Evolutionary conservation across 2,888 invertebrate species (phyloP), one percentile per base, ranked within the genome.

Genomic region (Trichopoda pennipes): DNA sequence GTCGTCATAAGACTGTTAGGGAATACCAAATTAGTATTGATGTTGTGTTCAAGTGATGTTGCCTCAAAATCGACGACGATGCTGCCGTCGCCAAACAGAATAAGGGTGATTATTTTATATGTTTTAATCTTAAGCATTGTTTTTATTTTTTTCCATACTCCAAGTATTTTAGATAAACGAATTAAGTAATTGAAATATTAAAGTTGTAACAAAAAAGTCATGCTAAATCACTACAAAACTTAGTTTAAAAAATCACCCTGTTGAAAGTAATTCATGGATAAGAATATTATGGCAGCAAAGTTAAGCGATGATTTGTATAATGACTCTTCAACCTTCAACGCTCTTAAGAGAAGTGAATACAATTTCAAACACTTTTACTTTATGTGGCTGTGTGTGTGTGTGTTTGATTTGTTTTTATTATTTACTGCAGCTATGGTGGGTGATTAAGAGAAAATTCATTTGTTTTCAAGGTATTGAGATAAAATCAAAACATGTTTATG

Each of bases 391-490:
- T 56, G n/a, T 28, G n/a, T n/a, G n/a, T n/a, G n/a, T 55, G n/a
- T 19, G 10, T 38, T 6, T 44, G n/a, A n/a, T n/a, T n/a, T 21
- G 66, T 32, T 53, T n/a, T 3, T 28, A 3, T 28, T 28, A 3
- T 28, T 28, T 28, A 28, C 7, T 28, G 17, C 60, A 49, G 35
- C 44, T 72, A 12, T 19, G 66, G 23, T 60, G 44, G 17, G 3
- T 73, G 73, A 73, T 68, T 66, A 73, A 63, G 47, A 47, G 35
- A 68, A 73, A 60, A 79, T 61, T 79, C 60, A 79, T 60, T 73
- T 61, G 38, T 61, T 69, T 77, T 66, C 21, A 61, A 53, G 66
- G 38, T 79, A 72, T 78, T 53, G 58, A 42, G 19, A 53, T 49
- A 17, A 51, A 38, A 49, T 53, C 44, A 47, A 35, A 42, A 14